Evolutionary conservation across 1,140 invertebrate genomes (phyloP).

Genomic region (Amphibalanus amphitrite): DNA sequence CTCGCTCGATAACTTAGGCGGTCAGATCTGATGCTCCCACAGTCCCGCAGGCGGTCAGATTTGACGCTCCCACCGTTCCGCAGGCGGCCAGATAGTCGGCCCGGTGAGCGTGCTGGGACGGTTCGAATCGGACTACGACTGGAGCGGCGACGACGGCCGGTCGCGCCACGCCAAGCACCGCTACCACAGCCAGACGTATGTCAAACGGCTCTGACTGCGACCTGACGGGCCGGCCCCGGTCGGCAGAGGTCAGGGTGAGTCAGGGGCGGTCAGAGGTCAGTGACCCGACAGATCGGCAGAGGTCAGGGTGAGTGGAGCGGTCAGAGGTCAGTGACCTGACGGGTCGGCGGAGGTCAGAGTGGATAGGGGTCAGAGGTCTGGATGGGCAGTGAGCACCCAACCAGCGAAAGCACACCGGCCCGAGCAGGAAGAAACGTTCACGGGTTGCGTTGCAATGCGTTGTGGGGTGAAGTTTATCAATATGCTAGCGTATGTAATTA

Average conservation of each 20-base stretch:
- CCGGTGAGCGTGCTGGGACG: conserved; percentile 29
- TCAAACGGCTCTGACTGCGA: conserved; percentile 33
- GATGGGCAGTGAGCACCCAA: too few relatives aligned
- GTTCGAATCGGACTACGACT: conserved; percentile 31
- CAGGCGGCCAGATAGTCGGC: conserved; percentile 16
- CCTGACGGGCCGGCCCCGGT: conserved; percentile 26
- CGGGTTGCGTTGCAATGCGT: too few relatives aligned
- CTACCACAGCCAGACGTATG: conserved; percentile 33
- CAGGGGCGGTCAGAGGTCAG: conserved; percentile 2
- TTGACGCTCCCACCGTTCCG: neutral
- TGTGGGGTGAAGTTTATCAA: too few relatives aligned
- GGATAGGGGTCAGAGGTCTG: conserved; percentile 7
- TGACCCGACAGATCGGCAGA: conserved; percentile 10
- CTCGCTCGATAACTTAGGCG: too few relatives aligned
- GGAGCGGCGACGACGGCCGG: conserved; percentile 24
- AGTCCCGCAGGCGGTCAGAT: neutral
- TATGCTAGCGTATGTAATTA: too few relatives aligned
- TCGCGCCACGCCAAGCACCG: conserved; percentile 19
- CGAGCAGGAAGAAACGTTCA: too few relatives aligned
- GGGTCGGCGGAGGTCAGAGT: neutral
- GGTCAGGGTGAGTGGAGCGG: conserved; percentile 6
- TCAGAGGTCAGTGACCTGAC: conserved; percentile 12
- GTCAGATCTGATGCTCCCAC: too few relatives aligned
- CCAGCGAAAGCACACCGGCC: too few relatives aligned
- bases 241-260: conserved; percentile 31